Percentiles rank a stretch among this genome's conserved stretches.
phyloP scores from a whole-genome alignment of 2,888 invertebrate species.

The Tipula confusa region DNA sequence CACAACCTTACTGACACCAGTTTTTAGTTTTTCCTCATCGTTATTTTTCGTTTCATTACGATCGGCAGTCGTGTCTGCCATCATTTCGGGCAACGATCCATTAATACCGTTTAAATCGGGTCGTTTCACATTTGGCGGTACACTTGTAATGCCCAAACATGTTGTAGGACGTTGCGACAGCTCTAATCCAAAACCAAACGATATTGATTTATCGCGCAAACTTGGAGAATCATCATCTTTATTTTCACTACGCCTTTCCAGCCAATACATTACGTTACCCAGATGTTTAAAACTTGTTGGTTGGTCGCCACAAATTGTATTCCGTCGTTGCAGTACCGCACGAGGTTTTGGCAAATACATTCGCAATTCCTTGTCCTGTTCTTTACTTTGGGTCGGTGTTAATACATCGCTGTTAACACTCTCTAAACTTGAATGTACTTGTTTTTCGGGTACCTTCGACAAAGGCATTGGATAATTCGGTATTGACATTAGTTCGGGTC shows the following conservation, averaged over 20 bases:
- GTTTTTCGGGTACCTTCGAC: conserved; percentile 41
- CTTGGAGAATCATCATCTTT: conserved; percentile 54
- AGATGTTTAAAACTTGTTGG: conserved; percentile 49
- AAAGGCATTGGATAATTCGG: conserved; percentile 57
- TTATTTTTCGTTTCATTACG: neutral
- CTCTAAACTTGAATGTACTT: conserved; percentile 47
- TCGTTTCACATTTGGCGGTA: conserved; percentile 37
- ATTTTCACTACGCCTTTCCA: conserved; percentile 60
- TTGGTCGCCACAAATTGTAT: conserved; percentile 83
- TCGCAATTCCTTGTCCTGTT: conserved; percentile 49
- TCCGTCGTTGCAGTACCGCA: conserved; percentile 71
- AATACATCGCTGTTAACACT: conserved; percentile 56
- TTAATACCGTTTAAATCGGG: conserved; percentile 36
- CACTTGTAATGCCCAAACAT: conserved; percentile 52
- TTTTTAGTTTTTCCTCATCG: conserved; percentile 42
- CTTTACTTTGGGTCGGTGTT: conserved; percentile 49
- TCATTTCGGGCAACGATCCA: conserved; percentile 36
- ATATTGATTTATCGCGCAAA: conserved; percentile 70
- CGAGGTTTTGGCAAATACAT: conserved; percentile 73
- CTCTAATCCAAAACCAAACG: conserved; percentile 71
- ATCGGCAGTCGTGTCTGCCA: conserved; percentile 34
- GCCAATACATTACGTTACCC: conserved; percentile 61
- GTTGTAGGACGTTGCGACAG: conserved; percentile 65
- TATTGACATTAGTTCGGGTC: conserved; percentile 58
- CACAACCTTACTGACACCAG: conserved; percentile 50